phyloP scores from a whole-genome alignment of 2,797 vertebrate genomes.

The Clamator glandarius region DNA sequence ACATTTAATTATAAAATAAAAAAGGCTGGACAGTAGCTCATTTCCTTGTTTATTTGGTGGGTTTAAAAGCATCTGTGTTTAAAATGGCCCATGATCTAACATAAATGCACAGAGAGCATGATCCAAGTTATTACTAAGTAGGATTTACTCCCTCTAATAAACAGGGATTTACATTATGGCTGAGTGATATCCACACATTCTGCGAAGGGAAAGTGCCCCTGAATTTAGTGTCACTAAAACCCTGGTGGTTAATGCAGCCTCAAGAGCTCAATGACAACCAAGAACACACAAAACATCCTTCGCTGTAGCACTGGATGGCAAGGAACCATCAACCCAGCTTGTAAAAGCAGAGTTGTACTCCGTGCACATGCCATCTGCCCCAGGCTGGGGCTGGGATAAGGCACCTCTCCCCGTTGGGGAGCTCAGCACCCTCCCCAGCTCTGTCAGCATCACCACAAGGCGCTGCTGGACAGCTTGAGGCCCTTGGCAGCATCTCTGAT shows the following conservation, averaged over 20 bases:
- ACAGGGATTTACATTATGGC: not conserved
- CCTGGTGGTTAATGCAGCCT: not conserved
- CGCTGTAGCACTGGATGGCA: not conserved
- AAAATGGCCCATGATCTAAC: not conserved
- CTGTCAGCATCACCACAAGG: not conserved
- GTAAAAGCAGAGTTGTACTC: not conserved
- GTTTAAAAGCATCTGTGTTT: slow-evolving; percentile 5
- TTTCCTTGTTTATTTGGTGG: not conserved
- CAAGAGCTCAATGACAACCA: not conserved
- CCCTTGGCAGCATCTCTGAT: not conserved
- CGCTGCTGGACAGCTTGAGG: not conserved
- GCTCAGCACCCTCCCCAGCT: not conserved
- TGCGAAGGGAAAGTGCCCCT: not conserved
- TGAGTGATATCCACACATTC: not conserved
- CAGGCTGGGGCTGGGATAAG: not conserved
- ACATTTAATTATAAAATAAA: slow-evolving; percentile 45
- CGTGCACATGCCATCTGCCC: accelerated
- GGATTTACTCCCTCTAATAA: slow-evolving; percentile 27
- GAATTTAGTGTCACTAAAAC: not conserved
- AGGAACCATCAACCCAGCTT: not conserved
- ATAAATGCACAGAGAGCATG: not conserved
- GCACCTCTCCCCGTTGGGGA: not conserved
- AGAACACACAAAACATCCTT: not conserved
- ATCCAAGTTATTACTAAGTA: not conserved
- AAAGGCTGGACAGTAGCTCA: not conserved